A percentile compares a stretch with the other conserved stretches of the same genome.
Conservation (phyloP, 2,797 vertebrate species). For the Thripadectes ignobilis region DNA sequence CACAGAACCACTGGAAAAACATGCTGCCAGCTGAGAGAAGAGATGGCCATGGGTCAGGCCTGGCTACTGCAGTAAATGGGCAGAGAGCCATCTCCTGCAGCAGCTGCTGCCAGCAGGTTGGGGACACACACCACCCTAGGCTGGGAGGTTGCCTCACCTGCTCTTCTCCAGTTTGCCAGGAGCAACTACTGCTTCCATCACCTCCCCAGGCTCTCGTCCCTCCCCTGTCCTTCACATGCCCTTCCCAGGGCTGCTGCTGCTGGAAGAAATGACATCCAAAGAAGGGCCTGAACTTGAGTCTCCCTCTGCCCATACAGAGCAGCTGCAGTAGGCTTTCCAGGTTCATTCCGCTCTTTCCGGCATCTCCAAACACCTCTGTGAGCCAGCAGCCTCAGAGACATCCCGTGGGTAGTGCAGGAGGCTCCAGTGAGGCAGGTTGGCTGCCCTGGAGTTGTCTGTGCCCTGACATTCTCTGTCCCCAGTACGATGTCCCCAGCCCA, state of each 20-base stretch:
- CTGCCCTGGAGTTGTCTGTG: fast-evolving
- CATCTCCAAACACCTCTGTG: not conserved
- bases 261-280: not conserved
- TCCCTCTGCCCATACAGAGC: fast-evolving
- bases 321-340: fast-evolving
- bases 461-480: not conserved
- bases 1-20: not conserved
- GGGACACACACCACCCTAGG: fast-evolving
- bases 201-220: not conserved
- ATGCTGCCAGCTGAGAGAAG: not conserved
- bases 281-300: fast-evolving
- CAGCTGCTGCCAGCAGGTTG: not conserved
- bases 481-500: fast-evolving
- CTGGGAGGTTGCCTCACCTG: no score
- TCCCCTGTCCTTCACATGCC: not conserved
- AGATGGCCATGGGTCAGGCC: not conserved
- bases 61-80: not conserved
- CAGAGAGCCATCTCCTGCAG: not conserved
- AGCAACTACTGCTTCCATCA: not conserved
- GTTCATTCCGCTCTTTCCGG: not conserved
- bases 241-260: not conserved
- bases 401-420: not conserved
- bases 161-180: not conserved
- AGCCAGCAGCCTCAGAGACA: not conserved
- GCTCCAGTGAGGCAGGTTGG: not conserved